Base-by-base conservation (phyloP, 2,888 invertebrate genomes). In the Agapostemon virescens region DNA sequence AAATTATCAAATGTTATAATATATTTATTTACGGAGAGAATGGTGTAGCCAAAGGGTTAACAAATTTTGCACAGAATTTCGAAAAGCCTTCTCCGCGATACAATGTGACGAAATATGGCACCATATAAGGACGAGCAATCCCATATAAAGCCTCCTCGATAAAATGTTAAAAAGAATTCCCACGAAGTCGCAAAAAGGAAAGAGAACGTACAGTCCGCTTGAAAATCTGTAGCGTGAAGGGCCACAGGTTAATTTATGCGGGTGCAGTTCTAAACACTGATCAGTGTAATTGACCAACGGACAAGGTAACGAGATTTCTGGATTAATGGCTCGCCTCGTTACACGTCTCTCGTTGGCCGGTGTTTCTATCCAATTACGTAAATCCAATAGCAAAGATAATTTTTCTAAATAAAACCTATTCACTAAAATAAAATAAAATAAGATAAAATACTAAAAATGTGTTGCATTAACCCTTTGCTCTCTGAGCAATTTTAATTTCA, bases 281-380 rank as follows among this genome's bases (percentile, higher is more conserved):
- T 72, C 64, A 55, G 33, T 42, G 26, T 69, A 76, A 70, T 55
- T 64, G 40, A 52, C 30, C 71, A 66, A 11, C 33, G 45, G n/a
- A 52, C 69, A 58, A 20, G n/a, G 66, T 66, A 72, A 72, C 71
- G 66, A 76, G 66, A 76, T 79, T 70, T 69, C 69, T 69, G 45
- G 74, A 75, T 74, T 74, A 78, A 64, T 55, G 42, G 55, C 17
- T 49, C 64, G 69, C 36, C 69, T 49, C 52, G 68, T 73, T 69
- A 36, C 74, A 52, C 67, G 55, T 70, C 77, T 52, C 55, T 26
- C 42, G 74, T 64, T 70, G 49, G 52, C 55, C 40, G 38, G 40
- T 38, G 26, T 30, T 67, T 61, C 69, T 68, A 74, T 68, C 69
- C 63, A 80, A 85, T 84, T 82, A 82, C 74, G 76, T 78, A 78